Evolutionary conservation across 2,797 vertebrate genomes (phyloP).

Genomic region (Phylloscopus collybita): DNA sequence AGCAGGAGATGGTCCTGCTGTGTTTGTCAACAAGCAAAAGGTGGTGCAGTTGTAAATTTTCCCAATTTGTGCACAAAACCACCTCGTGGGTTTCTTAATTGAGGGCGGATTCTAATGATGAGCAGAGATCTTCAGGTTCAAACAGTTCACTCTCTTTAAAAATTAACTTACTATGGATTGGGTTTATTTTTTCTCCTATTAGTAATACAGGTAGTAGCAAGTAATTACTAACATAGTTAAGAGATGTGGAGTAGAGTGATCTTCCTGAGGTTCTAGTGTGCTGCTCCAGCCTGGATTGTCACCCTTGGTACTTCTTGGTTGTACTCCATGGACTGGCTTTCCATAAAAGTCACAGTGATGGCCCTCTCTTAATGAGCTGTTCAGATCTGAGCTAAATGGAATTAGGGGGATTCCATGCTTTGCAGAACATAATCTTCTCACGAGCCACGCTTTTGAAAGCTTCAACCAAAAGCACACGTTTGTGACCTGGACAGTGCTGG

Average conservation of each 20-base stretch:
- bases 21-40: slow-evolving; percentile 27
- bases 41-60: background rate
- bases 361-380: background rate
- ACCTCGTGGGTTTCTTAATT: background rate
- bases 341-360: background rate
- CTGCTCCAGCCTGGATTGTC: background rate
- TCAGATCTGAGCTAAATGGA: background rate
- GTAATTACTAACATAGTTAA: background rate
- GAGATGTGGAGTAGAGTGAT: background rate
- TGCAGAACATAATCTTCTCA: background rate
- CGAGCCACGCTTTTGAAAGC: background rate
- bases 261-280: background rate
- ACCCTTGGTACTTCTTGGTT: background rate
- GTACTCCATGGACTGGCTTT: background rate
- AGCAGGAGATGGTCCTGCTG: background rate
- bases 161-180: background rate
- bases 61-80: background rate
- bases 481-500: background rate
- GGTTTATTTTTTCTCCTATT: background rate
- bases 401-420: background rate
- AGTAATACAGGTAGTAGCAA: background rate
- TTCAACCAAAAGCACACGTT: background rate
- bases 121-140: background rate
- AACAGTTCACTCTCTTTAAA: background rate
- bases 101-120: background rate